phyloP scores from a whole-genome alignment of 2,888 invertebrate genomes.

The Smittia sp. region DNA sequence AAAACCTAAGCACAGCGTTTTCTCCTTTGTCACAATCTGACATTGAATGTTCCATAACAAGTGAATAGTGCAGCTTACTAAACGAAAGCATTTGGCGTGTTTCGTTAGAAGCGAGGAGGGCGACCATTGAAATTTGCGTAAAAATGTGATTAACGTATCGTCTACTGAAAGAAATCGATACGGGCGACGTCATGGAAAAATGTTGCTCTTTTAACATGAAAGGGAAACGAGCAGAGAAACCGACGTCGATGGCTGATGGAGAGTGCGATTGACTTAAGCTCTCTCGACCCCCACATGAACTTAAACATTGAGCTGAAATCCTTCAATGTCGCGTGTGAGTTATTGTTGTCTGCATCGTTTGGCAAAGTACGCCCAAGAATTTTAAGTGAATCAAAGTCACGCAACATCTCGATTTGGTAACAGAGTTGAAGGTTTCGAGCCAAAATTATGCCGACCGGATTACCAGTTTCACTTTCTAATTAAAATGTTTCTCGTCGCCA shows the following conservation, averaged over 20 bases:
- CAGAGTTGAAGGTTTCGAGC: no score
- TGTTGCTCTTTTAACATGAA: background rate
- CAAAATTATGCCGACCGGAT: no score
- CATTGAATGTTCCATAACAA: conserved; percentile 36
- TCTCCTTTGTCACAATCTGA: conserved; percentile 5
- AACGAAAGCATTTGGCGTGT: background rate
- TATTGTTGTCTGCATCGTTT: no score
- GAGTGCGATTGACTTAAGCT: background rate
- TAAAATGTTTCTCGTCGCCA: no score
- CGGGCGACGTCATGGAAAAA: background rate
- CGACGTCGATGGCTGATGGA: background rate
- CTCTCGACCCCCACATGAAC: no score
- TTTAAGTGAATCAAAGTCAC: no score
- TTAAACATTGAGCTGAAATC: no score
- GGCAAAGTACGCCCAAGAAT: no score
- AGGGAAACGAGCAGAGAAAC: background rate
- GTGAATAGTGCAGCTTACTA: conserved; percentile 13
- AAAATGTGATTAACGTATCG: conserved; percentile 34
- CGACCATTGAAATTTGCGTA: conserved; percentile 31
- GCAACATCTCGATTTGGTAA: no score
- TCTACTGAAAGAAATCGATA: conserved; percentile 3
- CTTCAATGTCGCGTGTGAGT: no score
- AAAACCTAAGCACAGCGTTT: background rate
- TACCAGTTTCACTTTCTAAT: no score
- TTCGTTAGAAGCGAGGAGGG: background rate